Evolutionary conservation across 1,140 invertebrate species (phyloP), one percentile per base, ranked within the genome.

Genomic region (Zaprionus lachaisei): DNA sequence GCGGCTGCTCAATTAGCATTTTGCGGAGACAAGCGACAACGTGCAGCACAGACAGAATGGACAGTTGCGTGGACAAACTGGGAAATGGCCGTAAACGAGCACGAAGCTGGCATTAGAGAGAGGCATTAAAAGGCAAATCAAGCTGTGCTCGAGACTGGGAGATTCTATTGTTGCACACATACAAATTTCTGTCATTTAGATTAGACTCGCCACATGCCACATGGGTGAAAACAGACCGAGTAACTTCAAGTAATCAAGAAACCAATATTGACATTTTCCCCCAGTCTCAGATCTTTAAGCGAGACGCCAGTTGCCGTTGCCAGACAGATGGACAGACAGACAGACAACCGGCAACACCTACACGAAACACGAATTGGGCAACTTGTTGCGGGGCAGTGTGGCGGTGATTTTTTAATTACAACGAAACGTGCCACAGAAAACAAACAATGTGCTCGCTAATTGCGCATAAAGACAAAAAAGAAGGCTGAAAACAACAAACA

Each of bases 371-470:
- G 28, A 37, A 68, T 63, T 74, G 57, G 20, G 58, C 44, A 69
- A 74, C 71, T 64, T 58, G 24, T 73, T 67, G 61, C 49, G 37
- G 44, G 41, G 49, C 70, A 68, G 41, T 41, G 38, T n/a, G 38
- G 7, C 67, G 67, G 26, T 72, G 57, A 79, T 83, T 83, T 84
- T 85, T 85, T 85, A 81, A 85, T 85, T 85, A 85, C 83, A 81
- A 81, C 55, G 76, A 85, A 85, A 85, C 83, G 82, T 85, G 82
- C 75, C 79, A 81, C 82, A 86, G 70, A 72, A 74, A 84, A 76
- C 73, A 84, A 81, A 85, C 83, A 85, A 85, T 85, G 79, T 71
- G 83, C 68, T 56, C 78, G 65, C 83, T 86, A 85, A 85, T 85
- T 86, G 83, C 83, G 73, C 77, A 85, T 70, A 86, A 84, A 81